Base-by-base conservation (phyloP, 2,888 invertebrate genomes). In the Acanthococcus lagerstroemiae region DNA sequence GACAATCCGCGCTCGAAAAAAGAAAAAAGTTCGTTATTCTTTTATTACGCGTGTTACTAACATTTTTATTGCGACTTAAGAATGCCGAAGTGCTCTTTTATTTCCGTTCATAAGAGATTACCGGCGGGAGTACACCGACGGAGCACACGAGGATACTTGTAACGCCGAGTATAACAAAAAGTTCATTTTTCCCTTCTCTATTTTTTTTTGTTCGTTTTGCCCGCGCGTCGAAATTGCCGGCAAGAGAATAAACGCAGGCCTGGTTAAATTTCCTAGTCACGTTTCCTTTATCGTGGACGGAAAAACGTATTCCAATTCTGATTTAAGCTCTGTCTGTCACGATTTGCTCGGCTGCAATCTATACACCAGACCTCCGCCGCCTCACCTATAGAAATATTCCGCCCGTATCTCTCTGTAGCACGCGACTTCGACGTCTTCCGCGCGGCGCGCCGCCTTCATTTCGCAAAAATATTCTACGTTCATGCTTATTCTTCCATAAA, bases 271-370 rank as follows among this genome's bases (percentile, higher is more conserved):
- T 44, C 19, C 57, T 44, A 57, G 57, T 57, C 57, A 57, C 57
- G 57, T 57, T 57, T 57, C 57, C 44, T 57, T 57, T 57, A 57
- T 57, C 57, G 44, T 44, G 57, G 57, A 57, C 44, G 57, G 57
- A 44, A 57, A 57, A 57, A 57, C 57, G 57, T 57, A 57, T 57
- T 57, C 57, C 57, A 44, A 57, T 57, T 57, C 57, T 57, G 57
- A 57, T 57, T 57, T 57, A 57, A 57, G 57, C 57, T 44, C 57
- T 57, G 57, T 57, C 57, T 57, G 57, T 57, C 57, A 57, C 57
- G 57, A 57, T 57, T 57, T 44, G 57, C 57, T 19, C 37, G 57
- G 24, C 57, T 37, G 57, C 57, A 57, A 57, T 57, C 57, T 57
- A 57, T 37, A 37, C 37, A n/a, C 52, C 52, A 25, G 15, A 24